Conservation (phyloP, 2,797 vertebrate genomes). For the Loris lydekkerianus region DNA sequence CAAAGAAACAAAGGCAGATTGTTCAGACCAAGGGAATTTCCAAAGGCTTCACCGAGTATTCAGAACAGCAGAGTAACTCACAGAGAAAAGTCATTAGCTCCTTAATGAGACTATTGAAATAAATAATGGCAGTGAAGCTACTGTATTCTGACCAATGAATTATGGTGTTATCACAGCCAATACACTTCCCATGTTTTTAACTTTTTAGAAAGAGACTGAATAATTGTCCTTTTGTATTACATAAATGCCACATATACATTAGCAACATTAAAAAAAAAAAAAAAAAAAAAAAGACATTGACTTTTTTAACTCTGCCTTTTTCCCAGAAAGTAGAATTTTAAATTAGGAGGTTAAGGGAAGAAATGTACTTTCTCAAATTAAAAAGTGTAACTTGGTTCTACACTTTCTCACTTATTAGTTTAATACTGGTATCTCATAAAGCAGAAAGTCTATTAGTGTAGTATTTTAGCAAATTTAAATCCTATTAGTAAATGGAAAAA, state of each 20-base stretch:
- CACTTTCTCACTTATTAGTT: neutral
- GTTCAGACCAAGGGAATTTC: conserved; percentile 57
- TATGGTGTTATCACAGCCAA: conserved; percentile 63
- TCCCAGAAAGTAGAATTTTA: conserved; percentile 30
- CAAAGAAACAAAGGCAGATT: conserved; percentile 65
- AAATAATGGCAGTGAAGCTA: conserved; percentile 64
- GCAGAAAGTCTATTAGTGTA: neutral
- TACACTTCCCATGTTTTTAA: conserved; percentile 65
- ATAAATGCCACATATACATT: conserved; percentile 24
- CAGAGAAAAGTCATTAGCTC: conserved; percentile 79
- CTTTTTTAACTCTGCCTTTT: conserved; percentile 30
- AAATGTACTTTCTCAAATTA: neutral
- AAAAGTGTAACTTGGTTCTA: neutral
- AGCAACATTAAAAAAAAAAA: neutral
- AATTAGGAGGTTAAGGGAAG: neutral
- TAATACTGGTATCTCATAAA: neutral
- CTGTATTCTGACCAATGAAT: conserved; percentile 68
- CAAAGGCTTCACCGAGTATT: conserved; percentile 65
- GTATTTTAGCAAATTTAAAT: conserved; percentile 40
- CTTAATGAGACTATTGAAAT: conserved; percentile 80
- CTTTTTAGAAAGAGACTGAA: neutral
- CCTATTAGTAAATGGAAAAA: neutral
- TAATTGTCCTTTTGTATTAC: conserved; percentile 52
- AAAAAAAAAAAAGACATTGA: neutral
- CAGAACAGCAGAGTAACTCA: conserved; percentile 73